These are phyloP conservation scores for Rhinoraja longicauda DNA, from an alignment of 2,797 vertebrate genomes.

Conservation along the genomic window DNA sequence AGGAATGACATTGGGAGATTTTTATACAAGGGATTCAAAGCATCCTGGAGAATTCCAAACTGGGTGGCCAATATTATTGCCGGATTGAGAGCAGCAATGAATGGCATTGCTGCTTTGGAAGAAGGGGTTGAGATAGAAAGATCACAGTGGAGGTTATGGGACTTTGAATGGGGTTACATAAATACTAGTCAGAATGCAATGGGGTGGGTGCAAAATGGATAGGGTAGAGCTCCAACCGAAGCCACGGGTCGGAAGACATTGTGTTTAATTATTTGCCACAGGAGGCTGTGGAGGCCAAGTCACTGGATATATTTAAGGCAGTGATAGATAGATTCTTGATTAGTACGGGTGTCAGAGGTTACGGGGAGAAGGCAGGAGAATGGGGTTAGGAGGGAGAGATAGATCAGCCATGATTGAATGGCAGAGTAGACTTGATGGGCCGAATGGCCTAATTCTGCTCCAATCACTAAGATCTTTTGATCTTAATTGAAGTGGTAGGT, in stretches of 20 bases:
- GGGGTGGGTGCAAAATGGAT: neutral
- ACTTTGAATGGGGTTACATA: neutral
- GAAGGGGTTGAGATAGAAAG: neutral
- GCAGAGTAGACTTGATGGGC: too few species aligned
- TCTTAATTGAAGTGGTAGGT: neutral
- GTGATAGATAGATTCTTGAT: too few species aligned
- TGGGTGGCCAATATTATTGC: neutral
- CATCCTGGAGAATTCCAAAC: neutral
- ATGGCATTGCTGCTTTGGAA: neutral
- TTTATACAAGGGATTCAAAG: neutral
- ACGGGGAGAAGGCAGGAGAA: too few species aligned
- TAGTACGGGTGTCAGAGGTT: too few species aligned
- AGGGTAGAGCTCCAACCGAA: neutral
- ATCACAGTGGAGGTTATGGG: neutral
- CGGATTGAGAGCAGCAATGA: neutral
- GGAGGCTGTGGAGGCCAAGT: too few species aligned
- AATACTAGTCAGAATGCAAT: neutral
- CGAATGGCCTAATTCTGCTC: too few species aligned
- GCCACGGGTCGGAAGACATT: neutral
- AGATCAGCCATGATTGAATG: too few species aligned
- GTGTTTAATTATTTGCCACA: neutral
- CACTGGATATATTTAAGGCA: too few species aligned
- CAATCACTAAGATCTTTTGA: too few species aligned
- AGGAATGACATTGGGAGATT: neutral
- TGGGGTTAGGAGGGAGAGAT: too few species aligned